These are phyloP conservation scores for Pangasianodon hypophthalmus DNA, from an alignment of 2,113 vertebrate genomes.

Conservation along the genomic window DNA sequence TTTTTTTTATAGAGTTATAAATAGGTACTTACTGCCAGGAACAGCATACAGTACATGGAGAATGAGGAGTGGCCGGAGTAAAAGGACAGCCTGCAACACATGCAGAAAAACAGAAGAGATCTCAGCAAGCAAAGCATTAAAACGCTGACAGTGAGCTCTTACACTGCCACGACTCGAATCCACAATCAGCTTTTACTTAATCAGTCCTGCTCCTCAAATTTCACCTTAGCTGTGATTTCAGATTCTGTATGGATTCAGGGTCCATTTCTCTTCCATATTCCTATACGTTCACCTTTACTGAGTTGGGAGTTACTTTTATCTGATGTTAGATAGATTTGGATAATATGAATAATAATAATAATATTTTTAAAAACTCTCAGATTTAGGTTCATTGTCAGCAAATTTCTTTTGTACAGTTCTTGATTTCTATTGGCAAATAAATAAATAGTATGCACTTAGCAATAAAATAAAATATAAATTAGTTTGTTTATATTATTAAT, in stretches of 20 bases:
- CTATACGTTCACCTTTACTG: background rate
- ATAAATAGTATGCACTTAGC: background rate
- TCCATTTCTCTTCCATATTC: background rate
- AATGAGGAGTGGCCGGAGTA: constrained; percentile 96
- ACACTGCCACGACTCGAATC: background rate
- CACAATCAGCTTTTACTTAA: background rate
- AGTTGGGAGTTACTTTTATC: background rate
- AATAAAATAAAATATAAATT: background rate
- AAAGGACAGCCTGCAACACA: constrained; percentile 86
- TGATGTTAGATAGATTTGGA: background rate
- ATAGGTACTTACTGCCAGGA: constrained; percentile 88
- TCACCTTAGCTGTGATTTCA: background rate
- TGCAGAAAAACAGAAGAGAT: constrained; percentile 24
- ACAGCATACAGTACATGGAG: constrained; percentile 98
- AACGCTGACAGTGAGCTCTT: background rate
- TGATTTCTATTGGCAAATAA: background rate
- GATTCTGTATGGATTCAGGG: background rate
- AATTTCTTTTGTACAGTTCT: background rate
- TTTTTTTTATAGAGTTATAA: background rate
- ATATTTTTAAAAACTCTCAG: background rate
- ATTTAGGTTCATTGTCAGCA: background rate
- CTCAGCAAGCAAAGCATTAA: background rate
- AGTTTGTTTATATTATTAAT: no score
- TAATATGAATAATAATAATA: background rate
- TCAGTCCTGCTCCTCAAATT: background rate